Conservation (phyloP, 2,888 invertebrate genomes). For the Drosophila recens region DNA sequence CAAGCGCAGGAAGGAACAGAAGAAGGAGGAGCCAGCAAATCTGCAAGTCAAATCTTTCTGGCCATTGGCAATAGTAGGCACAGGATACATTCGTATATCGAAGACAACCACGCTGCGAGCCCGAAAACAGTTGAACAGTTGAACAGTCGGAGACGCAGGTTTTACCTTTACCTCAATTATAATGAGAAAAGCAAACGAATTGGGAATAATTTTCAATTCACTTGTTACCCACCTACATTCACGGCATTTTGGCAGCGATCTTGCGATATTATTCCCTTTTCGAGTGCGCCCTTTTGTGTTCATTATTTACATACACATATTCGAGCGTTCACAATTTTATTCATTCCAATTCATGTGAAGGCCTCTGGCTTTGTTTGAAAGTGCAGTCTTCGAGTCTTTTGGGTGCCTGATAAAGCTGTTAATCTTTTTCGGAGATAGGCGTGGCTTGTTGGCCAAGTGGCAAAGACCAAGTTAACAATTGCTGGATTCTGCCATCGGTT, state of each 20-base stretch:
- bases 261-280: conserved; percentile 47
- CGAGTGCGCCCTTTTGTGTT: conserved; percentile 66
- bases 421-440: conserved; percentile 44
- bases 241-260: conserved; percentile 59
- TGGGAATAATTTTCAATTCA: conserved; percentile 83
- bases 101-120: not conserved
- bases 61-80: conserved; percentile 43
- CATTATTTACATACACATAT: conserved; percentile 58
- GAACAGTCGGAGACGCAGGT: conserved; percentile 38
- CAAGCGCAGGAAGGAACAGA: conserved; percentile 5
- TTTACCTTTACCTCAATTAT: conserved; percentile 73
- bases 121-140: conserved; percentile 16
- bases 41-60: conserved; percentile 68
- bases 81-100: conserved; percentile 5
- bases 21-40: conserved; percentile 36
- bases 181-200: conserved; percentile 83
- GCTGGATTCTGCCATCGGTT: not conserved
- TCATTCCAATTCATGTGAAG: conserved; percentile 17
- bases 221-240: conserved; percentile 80
- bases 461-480: not conserved
- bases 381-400: conserved; percentile 3
- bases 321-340: conserved; percentile 3
- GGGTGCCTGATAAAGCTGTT: conserved; percentile 68
- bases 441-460: conserved; percentile 48
- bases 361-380: conserved; percentile 12